Conservation (phyloP, 2,113 vertebrate genomes). For the Andinoacara biseriatus region DNA sequence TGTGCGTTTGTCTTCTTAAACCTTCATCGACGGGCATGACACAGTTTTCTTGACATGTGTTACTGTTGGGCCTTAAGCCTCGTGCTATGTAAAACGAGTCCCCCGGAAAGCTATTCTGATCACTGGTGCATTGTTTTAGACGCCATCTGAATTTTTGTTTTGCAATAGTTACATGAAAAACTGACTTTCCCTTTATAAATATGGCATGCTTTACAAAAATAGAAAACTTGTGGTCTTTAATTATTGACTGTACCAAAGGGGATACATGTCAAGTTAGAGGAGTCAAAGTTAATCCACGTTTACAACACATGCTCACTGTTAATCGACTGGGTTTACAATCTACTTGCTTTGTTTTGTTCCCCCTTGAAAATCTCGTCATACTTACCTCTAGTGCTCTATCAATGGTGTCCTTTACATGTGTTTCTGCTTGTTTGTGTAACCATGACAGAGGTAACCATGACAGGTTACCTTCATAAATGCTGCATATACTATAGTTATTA, state of each 20-base stretch:
- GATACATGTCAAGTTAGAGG: neutral
- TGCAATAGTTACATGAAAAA: neutral
- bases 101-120: neutral
- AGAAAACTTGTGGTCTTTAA: neutral
- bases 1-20: neutral
- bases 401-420: accelerated
- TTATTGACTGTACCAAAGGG: neutral
- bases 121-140: neutral
- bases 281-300: slow-evolving; percentile 4
- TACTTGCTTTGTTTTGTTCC: neutral
- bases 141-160: neutral
- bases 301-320: neutral
- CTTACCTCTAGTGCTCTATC: neutral
- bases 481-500: neutral
- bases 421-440: neutral
- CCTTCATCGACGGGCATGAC: slow-evolving; percentile 3
- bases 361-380: neutral
- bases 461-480: neutral
- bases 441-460: neutral
- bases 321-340: neutral
- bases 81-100: slow-evolving; percentile 48
- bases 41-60: slow-evolving; percentile 55
- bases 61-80: slow-evolving; percentile 68
- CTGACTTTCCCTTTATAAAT: neutral
- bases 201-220: neutral